A percentile compares a stretch with the other conserved stretches of the same genome.
Evolutionary conservation across 2,888 invertebrate species (phyloP).

Genomic region (Melipona bicolor): DNA sequence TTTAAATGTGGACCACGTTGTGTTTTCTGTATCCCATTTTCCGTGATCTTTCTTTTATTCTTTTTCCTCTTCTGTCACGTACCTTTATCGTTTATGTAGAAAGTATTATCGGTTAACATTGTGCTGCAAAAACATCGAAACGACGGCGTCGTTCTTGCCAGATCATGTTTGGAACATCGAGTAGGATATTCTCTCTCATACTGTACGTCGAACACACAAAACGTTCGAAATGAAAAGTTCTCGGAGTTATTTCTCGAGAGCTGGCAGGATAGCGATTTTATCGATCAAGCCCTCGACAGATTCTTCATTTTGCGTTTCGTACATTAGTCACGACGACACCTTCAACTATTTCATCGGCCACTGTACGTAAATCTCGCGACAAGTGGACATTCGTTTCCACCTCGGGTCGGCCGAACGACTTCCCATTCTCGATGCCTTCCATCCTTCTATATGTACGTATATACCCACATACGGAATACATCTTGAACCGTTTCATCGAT

Average conservation of each 20-base stretch:
- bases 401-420: conserved; percentile 31
- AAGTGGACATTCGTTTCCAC: conserved; percentile 56
- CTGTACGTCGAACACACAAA: conserved; percentile 22
- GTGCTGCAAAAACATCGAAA: conserved; percentile 75
- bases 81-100: conserved; percentile 61
- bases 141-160: conserved; percentile 38
- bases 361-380: conserved; percentile 58
- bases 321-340: conserved; percentile 53
- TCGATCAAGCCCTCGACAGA: conserved; percentile 52
- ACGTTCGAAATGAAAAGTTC: conserved; percentile 9
- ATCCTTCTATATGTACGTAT: conserved; percentile 8
- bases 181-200: background rate
- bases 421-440: conserved; percentile 23
- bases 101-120: conserved; percentile 78
- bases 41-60: background rate
- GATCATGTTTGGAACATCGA: conserved; percentile 27
- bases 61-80: background rate
- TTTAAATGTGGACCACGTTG: conserved; percentile 17
- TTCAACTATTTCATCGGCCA: conserved; percentile 56
- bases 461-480: conserved; percentile 44
- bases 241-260: conserved; percentile 27
- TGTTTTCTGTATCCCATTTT: background rate
- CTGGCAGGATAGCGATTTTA: conserved; percentile 46
- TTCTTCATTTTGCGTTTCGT: conserved; percentile 52
- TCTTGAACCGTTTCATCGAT: conserved; percentile 4